These are phyloP conservation scores for Hydropotes inermis DNA, from an alignment of 2,113 vertebrate species.

Conservation along the genomic window DNA sequence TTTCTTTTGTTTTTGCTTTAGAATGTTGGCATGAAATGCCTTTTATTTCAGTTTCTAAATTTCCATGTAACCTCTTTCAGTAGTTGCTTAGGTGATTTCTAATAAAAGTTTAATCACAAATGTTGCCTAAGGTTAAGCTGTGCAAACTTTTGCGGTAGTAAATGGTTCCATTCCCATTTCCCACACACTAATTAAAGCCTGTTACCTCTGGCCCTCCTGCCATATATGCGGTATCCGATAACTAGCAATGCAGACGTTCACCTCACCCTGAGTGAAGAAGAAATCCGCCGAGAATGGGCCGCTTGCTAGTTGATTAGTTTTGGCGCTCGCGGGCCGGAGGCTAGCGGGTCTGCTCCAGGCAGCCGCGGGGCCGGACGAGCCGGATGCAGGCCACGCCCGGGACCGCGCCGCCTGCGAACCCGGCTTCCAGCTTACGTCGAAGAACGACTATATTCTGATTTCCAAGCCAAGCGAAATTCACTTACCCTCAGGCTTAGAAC, in stretches of 20 bases:
- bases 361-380: not conserved
- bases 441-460: not conserved
- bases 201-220: not conserved
- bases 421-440: not conserved
- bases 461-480: not conserved
- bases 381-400: not conserved
- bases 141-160: not conserved
- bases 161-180: not conserved
- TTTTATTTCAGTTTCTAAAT: not conserved
- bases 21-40: not conserved
- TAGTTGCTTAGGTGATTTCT: slow-evolving; percentile 18
- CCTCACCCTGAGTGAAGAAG: not conserved
- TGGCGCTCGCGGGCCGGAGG: not conserved
- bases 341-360: not conserved
- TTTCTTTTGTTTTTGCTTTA: slow-evolving; percentile 39
- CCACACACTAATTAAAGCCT: not conserved
- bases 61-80: slow-evolving; percentile 29
- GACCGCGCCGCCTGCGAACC: too few relatives aligned
- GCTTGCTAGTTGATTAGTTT: not conserved
- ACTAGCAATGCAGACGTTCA: not conserved
- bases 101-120: slow-evolving; percentile 15
- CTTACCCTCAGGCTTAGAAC: not conserved
- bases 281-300: not conserved
- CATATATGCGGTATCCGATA: not conserved
- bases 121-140: not conserved